These are phyloP conservation scores for Oligia strigilis DNA, from an alignment of 2,888 invertebrate genomes.

Conservation along the genomic window DNA sequence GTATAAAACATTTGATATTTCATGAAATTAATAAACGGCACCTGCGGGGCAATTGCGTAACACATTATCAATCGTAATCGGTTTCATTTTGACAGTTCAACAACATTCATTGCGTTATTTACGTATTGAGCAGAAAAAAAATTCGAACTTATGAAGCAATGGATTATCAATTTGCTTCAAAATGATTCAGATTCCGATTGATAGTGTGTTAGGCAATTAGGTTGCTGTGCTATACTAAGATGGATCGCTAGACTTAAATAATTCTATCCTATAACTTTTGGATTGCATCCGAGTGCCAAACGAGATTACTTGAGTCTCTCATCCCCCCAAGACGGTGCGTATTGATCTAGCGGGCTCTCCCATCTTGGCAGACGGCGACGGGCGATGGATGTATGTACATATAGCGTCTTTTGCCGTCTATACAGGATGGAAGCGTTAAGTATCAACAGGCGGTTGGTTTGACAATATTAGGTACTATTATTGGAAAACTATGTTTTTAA, in stretches of 20 bases:
- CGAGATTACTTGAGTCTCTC: conserved; percentile 7
- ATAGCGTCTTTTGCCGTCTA: not conserved
- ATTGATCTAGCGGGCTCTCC: conserved; percentile 49
- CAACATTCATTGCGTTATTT: too few relatives aligned
- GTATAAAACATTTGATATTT: not conserved
- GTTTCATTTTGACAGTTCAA: too few relatives aligned
- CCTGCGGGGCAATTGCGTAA: too few relatives aligned
- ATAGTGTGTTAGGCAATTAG: too few relatives aligned
- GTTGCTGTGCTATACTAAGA: not conserved
- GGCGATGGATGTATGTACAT: not conserved
- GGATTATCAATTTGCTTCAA: too few relatives aligned
- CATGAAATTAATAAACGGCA: not conserved
- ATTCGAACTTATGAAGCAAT: too few relatives aligned
- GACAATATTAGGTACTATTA: conserved; percentile 21
- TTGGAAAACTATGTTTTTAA: conserved; percentile 3
- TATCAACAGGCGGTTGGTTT: conserved; percentile 46
- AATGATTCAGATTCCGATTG: too few relatives aligned
- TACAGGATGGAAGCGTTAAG: conserved; percentile 21
- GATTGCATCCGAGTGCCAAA: conserved; percentile 23
- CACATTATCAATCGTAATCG: too few relatives aligned
- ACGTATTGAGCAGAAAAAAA: too few relatives aligned
- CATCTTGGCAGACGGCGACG: conserved; percentile 37
- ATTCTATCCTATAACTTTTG: conserved; percentile 14
- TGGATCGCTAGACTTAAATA: not conserved
- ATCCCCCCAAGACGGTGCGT: conserved; percentile 38